Base-by-base conservation (phyloP, 2,797 vertebrate species). In the Distichodus sexfasciatus region DNA sequence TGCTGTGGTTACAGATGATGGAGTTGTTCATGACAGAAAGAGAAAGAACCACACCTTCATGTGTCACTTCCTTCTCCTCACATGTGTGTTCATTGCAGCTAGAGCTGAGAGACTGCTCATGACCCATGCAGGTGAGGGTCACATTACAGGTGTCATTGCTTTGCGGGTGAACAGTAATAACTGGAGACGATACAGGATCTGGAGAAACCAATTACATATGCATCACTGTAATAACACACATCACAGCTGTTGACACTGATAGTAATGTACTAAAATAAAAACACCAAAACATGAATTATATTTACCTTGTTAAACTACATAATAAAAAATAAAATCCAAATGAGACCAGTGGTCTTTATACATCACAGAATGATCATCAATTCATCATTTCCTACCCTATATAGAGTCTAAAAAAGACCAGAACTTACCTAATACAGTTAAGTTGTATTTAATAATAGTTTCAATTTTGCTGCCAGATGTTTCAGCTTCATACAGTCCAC, bases 1-100 rank as follows among this genome's bases (percentile, higher is more conserved):
- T 86, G 71, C 79, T 84, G 12, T 86, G 72, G 72, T 79, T 78
- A 78, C 86, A 87, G 44, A 65, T 44, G 51, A 86, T 62, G 3
- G 0, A 3, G 12, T 21, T 2, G 10, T 76, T 2, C 0, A 19
- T 3, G 1, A 71, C 3, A 35, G 28, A 1, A 8, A 82, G n/a
- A 3, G 1, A 2, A 2, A 85, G 2, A 10, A 4, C 19, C 26
- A 19, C 1, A 0, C 0, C 19, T 1, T 40, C 17, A 7, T 10
- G 4, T 23, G 26, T 28, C 31, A 21, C 46, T 36, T 44, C 17
- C 47, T 64, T 6, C 38, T 0, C 6, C 65, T 1, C 3, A 58
- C 81, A 84, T 15, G 6, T 72, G 2, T 3, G 28, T 29, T 36
- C 23, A 11, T 57, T 12, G 68, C 78, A 83, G 14, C 4, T 44